Evolutionary conservation across 2,888 invertebrate species (phyloP).

Genomic region (Acrobasis suavella): DNA sequence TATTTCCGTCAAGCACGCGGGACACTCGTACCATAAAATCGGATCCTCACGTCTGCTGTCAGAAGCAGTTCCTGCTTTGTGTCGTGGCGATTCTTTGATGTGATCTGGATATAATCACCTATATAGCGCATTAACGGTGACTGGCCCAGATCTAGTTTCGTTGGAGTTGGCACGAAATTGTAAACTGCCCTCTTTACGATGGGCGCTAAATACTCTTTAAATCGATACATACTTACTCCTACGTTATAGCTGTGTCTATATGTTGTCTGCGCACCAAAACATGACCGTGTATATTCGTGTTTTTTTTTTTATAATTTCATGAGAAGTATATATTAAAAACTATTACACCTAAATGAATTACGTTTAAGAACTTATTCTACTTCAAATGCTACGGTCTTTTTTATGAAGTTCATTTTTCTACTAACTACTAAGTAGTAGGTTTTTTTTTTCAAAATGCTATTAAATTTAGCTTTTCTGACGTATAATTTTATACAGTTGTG

Average conservation of each 20-base stretch:
- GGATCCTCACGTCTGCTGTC: constrained; percentile 41
- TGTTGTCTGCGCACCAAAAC: not conserved
- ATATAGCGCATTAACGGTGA: constrained; percentile 71
- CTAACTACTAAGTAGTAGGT: too few relatives aligned
- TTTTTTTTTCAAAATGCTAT: too few relatives aligned
- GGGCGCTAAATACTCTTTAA: constrained; percentile 53
- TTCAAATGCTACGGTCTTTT: too few relatives aligned
- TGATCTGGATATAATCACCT: constrained; percentile 77
- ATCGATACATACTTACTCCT: constrained; percentile 39
- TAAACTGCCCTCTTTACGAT: constrained; percentile 81
- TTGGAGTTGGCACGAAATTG: constrained; percentile 78
- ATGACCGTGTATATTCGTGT: too few relatives aligned
- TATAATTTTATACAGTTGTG: too few relatives aligned
- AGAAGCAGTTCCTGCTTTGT: constrained; percentile 49
- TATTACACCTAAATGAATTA: too few relatives aligned
- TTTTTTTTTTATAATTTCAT: too few relatives aligned
- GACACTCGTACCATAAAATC: constrained; percentile 31
- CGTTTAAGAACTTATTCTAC: too few relatives aligned
- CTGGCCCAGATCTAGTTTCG: constrained; percentile 75
- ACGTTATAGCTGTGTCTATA: constrained; percentile 9
- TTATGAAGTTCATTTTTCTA: too few relatives aligned
- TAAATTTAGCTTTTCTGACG: too few relatives aligned
- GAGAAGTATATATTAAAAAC: too few relatives aligned
- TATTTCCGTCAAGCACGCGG: not conserved
- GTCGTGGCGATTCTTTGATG: constrained; percentile 67